phyloP scores from a whole-genome alignment of 2,888 invertebrate genomes.

The Lottia gigantea region DNA sequence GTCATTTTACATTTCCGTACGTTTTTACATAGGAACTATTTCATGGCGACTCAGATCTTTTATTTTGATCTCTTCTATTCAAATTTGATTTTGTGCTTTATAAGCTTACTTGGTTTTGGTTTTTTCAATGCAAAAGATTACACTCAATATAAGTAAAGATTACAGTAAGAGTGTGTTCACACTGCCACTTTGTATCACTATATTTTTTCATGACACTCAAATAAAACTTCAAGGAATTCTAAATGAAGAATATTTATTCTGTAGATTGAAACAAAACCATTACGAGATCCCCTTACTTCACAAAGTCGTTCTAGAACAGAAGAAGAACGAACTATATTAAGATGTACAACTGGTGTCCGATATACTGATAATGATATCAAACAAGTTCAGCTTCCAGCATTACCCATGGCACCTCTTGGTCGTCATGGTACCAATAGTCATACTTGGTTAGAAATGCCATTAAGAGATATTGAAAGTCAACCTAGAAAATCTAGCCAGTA shows the following conservation, averaged over 20 bases:
- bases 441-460: slow-evolving; percentile 62
- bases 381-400: slow-evolving; percentile 57
- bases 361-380: slow-evolving; percentile 59
- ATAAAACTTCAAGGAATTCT: not conserved
- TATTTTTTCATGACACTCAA: no score
- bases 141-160: no score
- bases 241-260: not conserved
- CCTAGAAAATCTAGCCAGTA: slow-evolving; percentile 60
- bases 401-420: slow-evolving; percentile 63
- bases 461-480: slow-evolving; percentile 64
- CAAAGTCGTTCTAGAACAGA: slow-evolving; percentile 52
- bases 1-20: not conserved
- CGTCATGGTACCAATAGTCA: slow-evolving; percentile 61
- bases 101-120: no score
- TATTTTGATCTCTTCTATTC: no score
- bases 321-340: slow-evolving; percentile 59
- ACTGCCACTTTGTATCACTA: not conserved
- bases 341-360: slow-evolving; percentile 58
- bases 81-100: no score
- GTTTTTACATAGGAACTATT: no score
- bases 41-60: no score
- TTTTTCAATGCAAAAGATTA: no score
- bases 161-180: no score
- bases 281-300: slow-evolving; percentile 59
- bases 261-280: slow-evolving; percentile 49